Evolutionary conservation across 1,140 invertebrate genomes (phyloP), one percentile per base, ranked within the genome.

Genomic region (Pemphigus obesinymphae): DNA sequence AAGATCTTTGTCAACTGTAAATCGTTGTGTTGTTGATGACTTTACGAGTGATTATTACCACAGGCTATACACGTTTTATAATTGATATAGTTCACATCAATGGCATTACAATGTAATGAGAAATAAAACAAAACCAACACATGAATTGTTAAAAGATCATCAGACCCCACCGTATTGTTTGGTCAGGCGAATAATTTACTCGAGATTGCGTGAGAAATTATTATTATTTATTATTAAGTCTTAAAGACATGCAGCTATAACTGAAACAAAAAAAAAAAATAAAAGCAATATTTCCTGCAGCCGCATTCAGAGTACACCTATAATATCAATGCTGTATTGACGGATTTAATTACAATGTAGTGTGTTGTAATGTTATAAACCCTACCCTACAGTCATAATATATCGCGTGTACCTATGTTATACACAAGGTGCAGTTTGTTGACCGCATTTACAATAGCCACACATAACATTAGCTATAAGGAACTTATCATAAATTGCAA

Each of bases 291-390:
- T 58, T 75, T 75, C 13, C 7, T 31, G 53, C 34, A 43, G 29
- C 20, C 40, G 20, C 53, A 80, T 43, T 45, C 40, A 58, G n/a
- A n/a, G 76, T 61, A 13, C 34, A 45, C 55, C 55, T 40, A n/a
- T n/a, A n/a, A n/a, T n/a, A 80, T 63, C 55, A 61, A 26, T 80
- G 58, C 29, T 20, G 11, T 58, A 80, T 80, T 45, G 55, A 80
- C 15, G 31, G 23, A 43, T 45, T 80, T 63, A 43, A 80, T 43
- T 53, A 80, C 53, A 50, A 29, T 31, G 55, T 31, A 23, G 17
- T 45, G 75, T 80, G 53, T 80, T 63, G 55, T 80, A 80, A 80
- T 58, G 23, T 63, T 80, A 61, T 40, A 61, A 80, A 61, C 34
- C 37, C 37, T 61, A 58, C 37, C 76, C 53, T 61, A 31, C 37